Conservation (phyloP, 2,888 invertebrate species). For the Rhagium mordax region DNA sequence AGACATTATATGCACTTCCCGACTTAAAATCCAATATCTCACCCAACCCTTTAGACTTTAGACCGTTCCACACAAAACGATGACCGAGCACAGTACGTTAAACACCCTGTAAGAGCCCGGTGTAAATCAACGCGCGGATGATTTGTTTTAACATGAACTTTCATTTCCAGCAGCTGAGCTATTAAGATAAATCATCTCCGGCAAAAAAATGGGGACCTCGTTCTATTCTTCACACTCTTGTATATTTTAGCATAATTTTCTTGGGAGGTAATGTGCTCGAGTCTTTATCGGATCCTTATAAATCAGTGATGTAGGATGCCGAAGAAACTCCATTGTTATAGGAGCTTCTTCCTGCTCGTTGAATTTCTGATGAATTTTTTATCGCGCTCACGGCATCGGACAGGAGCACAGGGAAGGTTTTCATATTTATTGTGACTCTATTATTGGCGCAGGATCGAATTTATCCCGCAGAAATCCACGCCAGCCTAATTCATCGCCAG, state of each 20-base stretch:
- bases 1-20: not conserved
- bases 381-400: slow-evolving; percentile 22
- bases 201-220: slow-evolving; percentile 32
- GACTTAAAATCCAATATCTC: slow-evolving; percentile 41
- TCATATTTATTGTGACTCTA: slow-evolving; percentile 30
- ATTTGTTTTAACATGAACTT: slow-evolving; percentile 51
- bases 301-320: slow-evolving; percentile 45
- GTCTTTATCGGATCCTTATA: slow-evolving; percentile 51
- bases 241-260: slow-evolving; percentile 53
- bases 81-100: slow-evolving; percentile 43
- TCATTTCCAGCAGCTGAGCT: slow-evolving; percentile 49
- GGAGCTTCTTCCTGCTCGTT: slow-evolving; percentile 42
- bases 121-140: slow-evolving; percentile 48
- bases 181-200: slow-evolving; percentile 46
- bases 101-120: slow-evolving; percentile 36
- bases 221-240: slow-evolving; percentile 46
- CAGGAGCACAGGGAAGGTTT: slow-evolving; percentile 7
- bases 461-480: not conserved
- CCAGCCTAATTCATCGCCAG: not conserved
- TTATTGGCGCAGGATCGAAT: slow-evolving; percentile 20
- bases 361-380: slow-evolving; percentile 52
- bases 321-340: slow-evolving; percentile 42
- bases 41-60: slow-evolving; percentile 30
- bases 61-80: slow-evolving; percentile 44
- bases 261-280: slow-evolving; percentile 36